Percentiles rank a stretch among this genome's conserved stretches.
Conservation (phyloP, 1,140 invertebrate species). For the Philotrypesis tridentata region DNA sequence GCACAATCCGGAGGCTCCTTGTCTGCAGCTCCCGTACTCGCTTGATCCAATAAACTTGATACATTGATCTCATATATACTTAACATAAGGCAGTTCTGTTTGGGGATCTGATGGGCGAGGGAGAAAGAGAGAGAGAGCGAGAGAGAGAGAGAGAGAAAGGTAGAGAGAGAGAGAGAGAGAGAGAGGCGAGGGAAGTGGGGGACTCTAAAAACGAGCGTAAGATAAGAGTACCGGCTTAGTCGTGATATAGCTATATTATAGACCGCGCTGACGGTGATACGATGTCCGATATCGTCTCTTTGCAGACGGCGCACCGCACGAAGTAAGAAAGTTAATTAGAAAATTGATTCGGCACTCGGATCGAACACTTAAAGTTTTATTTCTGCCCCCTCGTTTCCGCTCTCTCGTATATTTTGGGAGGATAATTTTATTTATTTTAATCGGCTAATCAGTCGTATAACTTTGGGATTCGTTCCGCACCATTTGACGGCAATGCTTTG, state of each 20-base stretch:
- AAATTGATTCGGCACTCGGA: constrained; percentile 29
- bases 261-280: constrained; percentile 21
- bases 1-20: background rate
- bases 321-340: constrained; percentile 47
- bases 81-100: constrained; percentile 21
- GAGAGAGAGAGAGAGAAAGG: no score
- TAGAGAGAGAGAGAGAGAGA: no score
- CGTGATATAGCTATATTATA: background rate
- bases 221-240: background rate
- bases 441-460: background rate
- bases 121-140: no score
- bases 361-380: constrained; percentile 4
- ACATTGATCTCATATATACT: constrained; percentile 46
- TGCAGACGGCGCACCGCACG: background rate
- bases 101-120: background rate
- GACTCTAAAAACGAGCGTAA: constrained; percentile 5
- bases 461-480: no score
- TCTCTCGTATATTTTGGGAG: background rate
- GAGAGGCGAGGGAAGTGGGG: no score
- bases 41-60: constrained; percentile 43
- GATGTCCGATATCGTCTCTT: no score
- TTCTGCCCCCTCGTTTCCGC: background rate
- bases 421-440: background rate
- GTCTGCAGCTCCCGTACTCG: background rate
- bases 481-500: no score